Evolutionary conservation across 2,113 vertebrate genomes (phyloP), one percentile per base, ranked within the genome.

Genomic region (Piliocolobus tephrosceles): DNA sequence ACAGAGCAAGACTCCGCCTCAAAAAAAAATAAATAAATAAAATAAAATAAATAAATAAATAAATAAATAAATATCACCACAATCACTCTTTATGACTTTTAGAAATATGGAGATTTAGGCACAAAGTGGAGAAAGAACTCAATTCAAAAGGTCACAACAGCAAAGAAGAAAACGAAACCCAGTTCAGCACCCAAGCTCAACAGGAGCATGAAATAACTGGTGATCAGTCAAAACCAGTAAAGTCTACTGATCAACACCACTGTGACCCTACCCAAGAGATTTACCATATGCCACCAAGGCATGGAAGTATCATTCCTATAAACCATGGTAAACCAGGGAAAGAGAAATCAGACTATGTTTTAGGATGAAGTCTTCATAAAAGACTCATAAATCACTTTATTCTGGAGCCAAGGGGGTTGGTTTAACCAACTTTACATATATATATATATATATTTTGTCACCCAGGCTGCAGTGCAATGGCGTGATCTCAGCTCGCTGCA

Each of bases 331-430:
- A 92, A 38, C 43, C 52, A 85, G 23, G 14, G 81, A 35, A 93
- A 57, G 13, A 94, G 58, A 96, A 97, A 68, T 75, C 94, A 94
- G 76, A 91, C 30, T 40, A 55, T 16, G 2, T 79, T 68, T 91
- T 68, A 91, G n/a, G 45, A 92, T 70, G 9, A 83, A 82, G 45
- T 93, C 78, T 97, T 88, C 58, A 13, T 47, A 66, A 96, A 94
- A 85, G n/a, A 96, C 75, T 91, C 91, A 80, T 30, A 92, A 88
- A 90, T 96, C 61, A 88, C 75, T 93, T 81, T 64, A 86, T 70
- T 87, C 61, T 84, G 30, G 75, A 92, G 83, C 27, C 38, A 95
- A 94, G 2, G 58, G 61, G 7, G 38, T 27, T 94, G 76, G 27
- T 95, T 47, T n/a, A n/a, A n/a, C n/a, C n/a, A n/a, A n/a, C n/a